Conservation (phyloP, 2,113 vertebrate genomes). For the Herpetotheres cachinnans region DNA sequence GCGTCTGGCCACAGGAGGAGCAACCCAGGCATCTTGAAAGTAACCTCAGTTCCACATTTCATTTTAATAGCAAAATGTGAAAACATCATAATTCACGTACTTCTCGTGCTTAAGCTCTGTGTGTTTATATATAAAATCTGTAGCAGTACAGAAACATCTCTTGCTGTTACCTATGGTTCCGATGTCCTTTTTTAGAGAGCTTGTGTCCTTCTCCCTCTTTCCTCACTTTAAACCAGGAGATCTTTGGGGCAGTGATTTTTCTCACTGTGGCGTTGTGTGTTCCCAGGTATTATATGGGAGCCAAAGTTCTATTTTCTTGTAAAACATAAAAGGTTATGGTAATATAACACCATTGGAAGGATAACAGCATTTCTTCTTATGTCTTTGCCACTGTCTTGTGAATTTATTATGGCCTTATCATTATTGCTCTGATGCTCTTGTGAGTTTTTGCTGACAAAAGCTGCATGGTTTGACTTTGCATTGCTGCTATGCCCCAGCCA, state of each 20-base stretch:
- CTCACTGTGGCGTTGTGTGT: background rate
- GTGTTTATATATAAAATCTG: background rate
- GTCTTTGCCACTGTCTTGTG: background rate
- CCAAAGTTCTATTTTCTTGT: background rate
- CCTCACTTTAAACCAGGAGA: background rate
- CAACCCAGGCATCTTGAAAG: background rate
- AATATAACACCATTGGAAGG: background rate
- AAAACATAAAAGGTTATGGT: background rate
- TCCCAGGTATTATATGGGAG: background rate
- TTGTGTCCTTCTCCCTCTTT: background rate
- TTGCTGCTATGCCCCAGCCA: rapidly evolving
- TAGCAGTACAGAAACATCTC: background rate
- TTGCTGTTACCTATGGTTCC: background rate
- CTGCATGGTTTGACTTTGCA: background rate
- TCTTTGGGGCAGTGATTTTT: background rate
- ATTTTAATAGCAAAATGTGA: background rate
- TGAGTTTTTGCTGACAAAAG: background rate
- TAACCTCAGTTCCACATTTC: background rate
- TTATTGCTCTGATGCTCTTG: background rate
- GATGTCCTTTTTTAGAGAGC: background rate
- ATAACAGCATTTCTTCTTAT: background rate
- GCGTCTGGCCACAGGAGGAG: background rate
- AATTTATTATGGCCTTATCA: background rate
- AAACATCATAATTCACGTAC: background rate
- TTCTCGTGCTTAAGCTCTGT: background rate